phyloP scores from a whole-genome alignment of 2,113 vertebrate genomes.

The Thomomys bottae region DNA sequence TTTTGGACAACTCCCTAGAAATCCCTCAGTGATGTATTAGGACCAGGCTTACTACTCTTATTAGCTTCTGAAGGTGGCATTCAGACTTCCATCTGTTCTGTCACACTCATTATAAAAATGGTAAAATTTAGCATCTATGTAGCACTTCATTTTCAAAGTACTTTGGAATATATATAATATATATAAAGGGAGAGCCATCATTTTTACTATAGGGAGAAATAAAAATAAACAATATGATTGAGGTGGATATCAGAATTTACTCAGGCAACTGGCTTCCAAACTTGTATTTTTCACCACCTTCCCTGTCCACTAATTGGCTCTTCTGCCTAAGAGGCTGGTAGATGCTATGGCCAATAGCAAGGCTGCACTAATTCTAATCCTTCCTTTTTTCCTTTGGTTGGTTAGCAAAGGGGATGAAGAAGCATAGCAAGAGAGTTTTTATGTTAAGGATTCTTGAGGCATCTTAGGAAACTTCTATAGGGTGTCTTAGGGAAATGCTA shows the following conservation, averaged over 20 bases:
- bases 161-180: conserved; percentile 28
- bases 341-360: neutral
- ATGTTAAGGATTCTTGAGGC: neutral
- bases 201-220: neutral
- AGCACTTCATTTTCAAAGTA: conserved; percentile 63
- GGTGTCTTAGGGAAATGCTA: neutral
- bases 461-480: neutral
- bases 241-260: neutral
- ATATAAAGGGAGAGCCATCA: conserved; percentile 52
- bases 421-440: neutral
- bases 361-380: neutral
- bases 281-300: neutral
- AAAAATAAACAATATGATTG: conserved; percentile 9
- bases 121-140: neutral
- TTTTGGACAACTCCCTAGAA: conserved; percentile 58
- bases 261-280: neutral
- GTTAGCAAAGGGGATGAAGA: neutral
- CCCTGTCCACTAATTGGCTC: neutral
- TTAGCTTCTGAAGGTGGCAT: neutral
- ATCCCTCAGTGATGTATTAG: conserved; percentile 42
- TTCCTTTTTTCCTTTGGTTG: neutral
- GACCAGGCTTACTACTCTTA: conserved; percentile 35
- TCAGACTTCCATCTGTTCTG: conserved; percentile 53
- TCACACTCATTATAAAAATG: conserved; percentile 14
- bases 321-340: neutral